Base-by-base conservation (phyloP, 2,113 vertebrate genomes). In the Oncorhynchus mykiss region DNA sequence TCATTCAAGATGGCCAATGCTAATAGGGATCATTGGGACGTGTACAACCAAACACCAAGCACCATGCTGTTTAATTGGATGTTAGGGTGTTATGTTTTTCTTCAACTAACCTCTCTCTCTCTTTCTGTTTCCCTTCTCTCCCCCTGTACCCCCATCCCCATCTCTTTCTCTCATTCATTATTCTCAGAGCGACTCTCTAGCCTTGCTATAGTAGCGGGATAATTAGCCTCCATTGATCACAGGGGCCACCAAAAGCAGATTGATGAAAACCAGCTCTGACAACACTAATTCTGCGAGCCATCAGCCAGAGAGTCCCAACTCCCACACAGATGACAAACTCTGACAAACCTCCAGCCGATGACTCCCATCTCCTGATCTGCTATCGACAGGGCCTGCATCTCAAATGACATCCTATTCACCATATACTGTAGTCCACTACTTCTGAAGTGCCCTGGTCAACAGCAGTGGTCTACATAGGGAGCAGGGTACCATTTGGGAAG, bases 201-300 rank as follows among this genome's bases (percentile, higher is more conserved):
- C 51, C 51, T 54, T 5, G 51, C 51, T 54, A 18, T 0, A 5
- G 14, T 49, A 70, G 16, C 71, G 54, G 39, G 67, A 48, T 82
- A 82, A 84, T 86, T 81, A 80, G 69, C 71, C 45, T 77, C 34
- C 73, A 84, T 84, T 73, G 83, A 88, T 86, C 78, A 49, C 25
- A 72, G 71, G 16, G 14, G 48, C 18, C 73, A 72, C 48, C 51
- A 31, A 54, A 72, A 65, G 70, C 59, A 72, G 66, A 75, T 48
- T 82, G 78, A 85, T n/a, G 70, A 77, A 76, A 80, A 86, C 67
- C 67, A 70, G 71, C 49, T 73, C 66, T 77, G 81, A 82, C 78
- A 78, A 70, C 67, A 80, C 59, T 69, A 77, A 80, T 75, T 65
- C 67, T 69, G 16, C 45, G 27, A 54, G 67, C 51, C 27, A 75